phyloP scores from a whole-genome alignment of 2,888 invertebrate species.

The Orchestes rusci region DNA sequence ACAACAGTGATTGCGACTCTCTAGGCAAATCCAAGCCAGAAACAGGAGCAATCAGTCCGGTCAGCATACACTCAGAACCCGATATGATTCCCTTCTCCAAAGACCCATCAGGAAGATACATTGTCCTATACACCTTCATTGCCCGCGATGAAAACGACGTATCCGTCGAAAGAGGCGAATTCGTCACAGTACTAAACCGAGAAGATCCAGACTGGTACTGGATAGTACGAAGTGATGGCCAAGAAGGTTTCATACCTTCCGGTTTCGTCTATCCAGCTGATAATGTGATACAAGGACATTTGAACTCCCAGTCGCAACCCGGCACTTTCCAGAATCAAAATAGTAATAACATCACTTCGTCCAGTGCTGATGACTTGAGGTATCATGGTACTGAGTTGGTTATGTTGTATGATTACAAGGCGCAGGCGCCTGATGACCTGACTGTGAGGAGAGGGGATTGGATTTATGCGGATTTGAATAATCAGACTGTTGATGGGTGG shows the following conservation, averaged over 20 bases:
- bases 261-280: constrained; percentile 89
- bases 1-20: constrained; percentile 56
- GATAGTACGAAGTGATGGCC: constrained; percentile 87
- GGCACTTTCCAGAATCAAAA: constrained; percentile 36
- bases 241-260: constrained; percentile 93
- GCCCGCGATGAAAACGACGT: constrained; percentile 92
- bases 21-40: constrained; percentile 46
- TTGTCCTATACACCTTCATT: constrained; percentile 88
- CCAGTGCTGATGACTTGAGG: constrained; percentile 56
- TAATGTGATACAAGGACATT: constrained; percentile 60
- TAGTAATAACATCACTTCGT: constrained; percentile 34
- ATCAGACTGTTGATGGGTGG: constrained; percentile 93
- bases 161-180: constrained; percentile 87
- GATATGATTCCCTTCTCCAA: constrained; percentile 66
- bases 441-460: constrained; percentile 87
- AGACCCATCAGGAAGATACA: constrained; percentile 84
- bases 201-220: constrained; percentile 97
- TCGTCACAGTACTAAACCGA: constrained; percentile 91
- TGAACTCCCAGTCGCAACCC: constrained; percentile 38
- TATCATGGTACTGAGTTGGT: constrained; percentile 88
- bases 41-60: constrained; percentile 45
- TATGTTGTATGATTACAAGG: constrained; percentile 92
- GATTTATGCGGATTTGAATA: constrained; percentile 90
- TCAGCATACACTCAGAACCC: constrained; percentile 48
- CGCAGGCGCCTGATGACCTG: constrained; percentile 88